Percentiles rank a stretch among this genome's conserved stretches.
phyloP scores from a whole-genome alignment of 2,797 vertebrate genomes.

The Anguilla marmorata region DNA sequence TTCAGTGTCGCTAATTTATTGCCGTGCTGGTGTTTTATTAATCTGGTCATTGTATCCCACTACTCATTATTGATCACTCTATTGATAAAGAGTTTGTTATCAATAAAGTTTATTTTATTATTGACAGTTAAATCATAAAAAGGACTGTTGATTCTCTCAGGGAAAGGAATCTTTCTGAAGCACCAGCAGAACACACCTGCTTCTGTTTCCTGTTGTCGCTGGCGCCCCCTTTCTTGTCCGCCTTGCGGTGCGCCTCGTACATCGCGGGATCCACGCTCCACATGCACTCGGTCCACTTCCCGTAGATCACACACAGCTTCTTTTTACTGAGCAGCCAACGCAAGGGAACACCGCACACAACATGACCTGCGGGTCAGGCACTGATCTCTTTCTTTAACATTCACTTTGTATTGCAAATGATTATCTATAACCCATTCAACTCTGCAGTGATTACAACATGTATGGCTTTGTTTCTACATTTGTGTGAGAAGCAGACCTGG shows the following conservation, averaged over 20 bases:
- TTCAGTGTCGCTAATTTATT: not conserved
- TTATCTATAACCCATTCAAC: not conserved
- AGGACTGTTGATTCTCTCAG: not conserved
- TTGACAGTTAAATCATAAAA: not conserved
- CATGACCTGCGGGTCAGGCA: not conserved
- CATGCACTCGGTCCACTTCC: slow-evolving; percentile 96
- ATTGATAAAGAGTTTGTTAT: not conserved
- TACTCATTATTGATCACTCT: not conserved
- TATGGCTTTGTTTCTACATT: not conserved
- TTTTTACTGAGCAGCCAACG: slow-evolving; percentile 77
- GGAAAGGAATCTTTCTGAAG: not conserved
- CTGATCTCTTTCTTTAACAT: not conserved
- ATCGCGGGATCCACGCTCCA: slow-evolving; percentile 85
- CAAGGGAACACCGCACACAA: slow-evolving; percentile 2
- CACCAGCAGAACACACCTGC: slow-evolving; percentile 65
- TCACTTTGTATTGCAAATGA: not conserved
- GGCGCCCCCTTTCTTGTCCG: slow-evolving; percentile 74
- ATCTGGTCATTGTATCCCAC: not conserved
- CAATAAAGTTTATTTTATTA: not conserved
- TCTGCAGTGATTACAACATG: not conserved
- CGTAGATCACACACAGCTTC: slow-evolving; percentile 91
- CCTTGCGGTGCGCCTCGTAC: slow-evolving; percentile 83
- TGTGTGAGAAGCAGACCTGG: no score
- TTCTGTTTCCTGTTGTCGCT: slow-evolving; percentile 76
- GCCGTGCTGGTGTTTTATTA: not conserved